Evolutionary conservation across 2,888 invertebrate species (phyloP), one percentile per base, ranked within the genome.

Genomic region (Hirtodrosophila duncani): DNA sequence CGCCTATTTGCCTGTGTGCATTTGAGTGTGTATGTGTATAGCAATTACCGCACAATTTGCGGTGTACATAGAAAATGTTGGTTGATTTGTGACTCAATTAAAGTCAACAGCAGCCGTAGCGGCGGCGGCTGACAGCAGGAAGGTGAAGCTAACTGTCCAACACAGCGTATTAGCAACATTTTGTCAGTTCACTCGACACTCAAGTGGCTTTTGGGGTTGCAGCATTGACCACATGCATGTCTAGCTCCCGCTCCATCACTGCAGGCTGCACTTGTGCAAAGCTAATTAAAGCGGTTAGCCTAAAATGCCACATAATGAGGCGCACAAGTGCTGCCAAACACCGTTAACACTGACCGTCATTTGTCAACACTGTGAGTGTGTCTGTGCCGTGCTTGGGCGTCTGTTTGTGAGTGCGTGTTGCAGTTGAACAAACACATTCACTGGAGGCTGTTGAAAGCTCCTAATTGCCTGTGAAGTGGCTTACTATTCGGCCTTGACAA

Each of bases 41-140:
- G 70, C 74, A 74, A 80, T 78, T 81, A 81, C 72, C 80, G 70
- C 72, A 72, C 68, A 77, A 71, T 80, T 81, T 79, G 79, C 69
- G 79, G 72, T 70, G 67, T 63, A n/a, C n/a, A 69, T 66, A 78
- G 82, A 81, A 81, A 80, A 83, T 80, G 74, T 82, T 79, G 66
- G 74, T 83, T 84, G 84, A 84, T 84, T 84, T 84, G 84, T 84
- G 84, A 84, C 83, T 84, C 84, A 83, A 84, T 84, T 84, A 83
- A 84, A 84, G 82, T 82, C 83, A 82, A 74, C 71, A 67, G 65
- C 82, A 83, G 72, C 63, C 83, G 72, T 56, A n/a, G n/a, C n/a
- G n/a, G n/a, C n/a, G n/a, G n/a, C n/a, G n/a, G n/a, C n/a, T n/a
- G n/a, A n/a, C n/a, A 66, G 43, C 65, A 65, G 68, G 65, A 65